Base-by-base conservation (phyloP, 2,888 invertebrate genomes). In the Heteromurus nitidus region DNA sequence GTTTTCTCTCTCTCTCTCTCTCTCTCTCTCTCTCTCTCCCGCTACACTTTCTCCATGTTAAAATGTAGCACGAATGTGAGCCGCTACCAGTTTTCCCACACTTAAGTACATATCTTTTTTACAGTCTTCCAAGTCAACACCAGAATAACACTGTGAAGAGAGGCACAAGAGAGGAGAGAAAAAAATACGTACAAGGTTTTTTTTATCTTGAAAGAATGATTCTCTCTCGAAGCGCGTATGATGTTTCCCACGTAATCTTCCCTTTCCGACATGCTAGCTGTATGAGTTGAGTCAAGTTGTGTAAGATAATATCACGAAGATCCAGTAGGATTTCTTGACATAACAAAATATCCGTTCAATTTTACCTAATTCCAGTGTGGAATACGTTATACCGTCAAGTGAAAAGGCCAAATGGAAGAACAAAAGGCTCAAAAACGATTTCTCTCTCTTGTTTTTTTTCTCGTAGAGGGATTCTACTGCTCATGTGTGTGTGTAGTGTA, bases 291-390 rank as follows among this genome's bases (percentile, higher is more conserved):
- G 30, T 76, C 68, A 68, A 76, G 68, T 76, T 76, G 67, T n/a
- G n/a, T 58, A 68, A 58, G 76, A 76, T 76, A 76, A 68, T 76
- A 76, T 76, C 68, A 58, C 50, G 62, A 28, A 44, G 28, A 74
- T 50, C 36, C 69, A 13, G 36, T 22, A 50, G 62, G 42, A 72
- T 74, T 50, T 60, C 28, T 76, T 67, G 68, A 76, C 68, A 76
- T 58, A 44, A 68, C 60, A 67, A 58, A 68, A 76, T 76, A 68
- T 76, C 76, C 67, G 76, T 76, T 76, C 76, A 76, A 76, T 68
- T 75, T 67, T 55, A 28, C 58, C 28, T 53, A 74, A 55, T 50
- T 75, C 44, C 20, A 11, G n/a, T n/a, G 20, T 16, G 24, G 31
- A 67, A 42, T 44, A 58, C 65, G 50, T 36, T 42, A 58, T 22